Percentiles rank a stretch among this genome's conserved stretches.
Evolutionary conservation across 2,797 vertebrate genomes (phyloP).

Genomic region (Liasis olivaceus): DNA sequence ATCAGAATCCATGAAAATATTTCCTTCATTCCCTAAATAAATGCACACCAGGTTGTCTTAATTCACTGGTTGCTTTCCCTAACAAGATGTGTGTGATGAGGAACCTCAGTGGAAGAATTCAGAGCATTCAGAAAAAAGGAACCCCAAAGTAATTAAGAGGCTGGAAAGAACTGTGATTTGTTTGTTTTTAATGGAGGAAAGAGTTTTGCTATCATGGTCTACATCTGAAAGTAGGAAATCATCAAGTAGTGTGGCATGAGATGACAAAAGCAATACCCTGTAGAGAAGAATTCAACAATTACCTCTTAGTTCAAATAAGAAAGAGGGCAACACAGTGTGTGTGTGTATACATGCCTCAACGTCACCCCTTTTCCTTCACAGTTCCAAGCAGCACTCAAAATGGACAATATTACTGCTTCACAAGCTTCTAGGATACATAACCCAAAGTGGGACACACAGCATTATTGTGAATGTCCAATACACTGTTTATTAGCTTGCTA

Average conservation of each 20-base stretch:
- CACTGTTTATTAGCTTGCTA: background rate
- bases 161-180: background rate
- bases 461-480: background rate
- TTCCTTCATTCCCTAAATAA: background rate
- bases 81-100: background rate
- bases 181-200: constrained; percentile 20
- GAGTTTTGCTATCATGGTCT: constrained; percentile 11
- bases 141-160: constrained; percentile 10
- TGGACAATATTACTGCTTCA: background rate
- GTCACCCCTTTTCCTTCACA: background rate
- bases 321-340: background rate
- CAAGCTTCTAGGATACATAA: background rate
- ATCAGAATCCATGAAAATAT: background rate
- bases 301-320: background rate
- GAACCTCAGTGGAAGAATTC: background rate
- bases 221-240: constrained; percentile 3
- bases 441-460: background rate
- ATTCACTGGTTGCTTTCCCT: background rate
- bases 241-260: background rate
- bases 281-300: constrained; percentile 4
- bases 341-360: background rate
- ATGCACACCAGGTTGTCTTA: background rate
- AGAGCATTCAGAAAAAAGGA: background rate
- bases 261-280: constrained; percentile 7
- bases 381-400: background rate